Conservation (phyloP, 2,113 vertebrate species). For the Nerophis ophidion region DNA sequence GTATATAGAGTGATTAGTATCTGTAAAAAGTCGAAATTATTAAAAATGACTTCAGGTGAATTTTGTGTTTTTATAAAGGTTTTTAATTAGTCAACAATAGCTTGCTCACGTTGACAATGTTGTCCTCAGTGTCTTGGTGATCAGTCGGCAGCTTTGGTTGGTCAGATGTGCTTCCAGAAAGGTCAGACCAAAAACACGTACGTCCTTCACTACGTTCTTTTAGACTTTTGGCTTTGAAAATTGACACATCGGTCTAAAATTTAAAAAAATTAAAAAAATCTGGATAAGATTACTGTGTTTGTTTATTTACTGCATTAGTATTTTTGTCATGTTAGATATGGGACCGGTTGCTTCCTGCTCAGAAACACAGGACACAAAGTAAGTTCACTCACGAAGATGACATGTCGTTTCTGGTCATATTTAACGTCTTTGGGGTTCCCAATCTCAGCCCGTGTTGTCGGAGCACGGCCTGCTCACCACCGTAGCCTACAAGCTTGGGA, state of each 20-base stretch:
- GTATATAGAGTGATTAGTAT: no score
- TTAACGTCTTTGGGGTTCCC: not conserved
- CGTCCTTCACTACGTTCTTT: not conserved
- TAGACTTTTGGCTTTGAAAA: no score
- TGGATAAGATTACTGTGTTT: not conserved
- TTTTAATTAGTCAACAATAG: no score
- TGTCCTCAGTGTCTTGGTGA: conserved; percentile 91
- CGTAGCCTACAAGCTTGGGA: conserved; percentile 89
- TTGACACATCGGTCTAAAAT: no score
- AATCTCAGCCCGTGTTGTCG: conserved; percentile 79
- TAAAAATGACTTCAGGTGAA: no score
- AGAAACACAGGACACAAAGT: conserved; percentile 91
- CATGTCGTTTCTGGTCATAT: not conserved
- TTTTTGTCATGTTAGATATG: conserved; percentile 73
- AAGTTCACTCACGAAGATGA: not conserved
- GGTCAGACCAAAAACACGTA: conserved; percentile 98
- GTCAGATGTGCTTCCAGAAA: conserved; percentile 92
- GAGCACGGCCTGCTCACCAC: conserved; percentile 92
- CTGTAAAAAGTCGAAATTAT: no score
- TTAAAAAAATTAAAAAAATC: no score
- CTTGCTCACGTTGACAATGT: not conserved
- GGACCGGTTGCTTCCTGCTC: conserved; percentile 95
- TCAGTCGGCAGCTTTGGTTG: conserved; percentile 93
- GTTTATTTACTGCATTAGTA: not conserved
- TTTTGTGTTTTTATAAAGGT: no score